These are phyloP conservation scores for Plutomurus gul DNA, from an alignment of 1,140 invertebrate genomes.

Conservation along the genomic window DNA sequence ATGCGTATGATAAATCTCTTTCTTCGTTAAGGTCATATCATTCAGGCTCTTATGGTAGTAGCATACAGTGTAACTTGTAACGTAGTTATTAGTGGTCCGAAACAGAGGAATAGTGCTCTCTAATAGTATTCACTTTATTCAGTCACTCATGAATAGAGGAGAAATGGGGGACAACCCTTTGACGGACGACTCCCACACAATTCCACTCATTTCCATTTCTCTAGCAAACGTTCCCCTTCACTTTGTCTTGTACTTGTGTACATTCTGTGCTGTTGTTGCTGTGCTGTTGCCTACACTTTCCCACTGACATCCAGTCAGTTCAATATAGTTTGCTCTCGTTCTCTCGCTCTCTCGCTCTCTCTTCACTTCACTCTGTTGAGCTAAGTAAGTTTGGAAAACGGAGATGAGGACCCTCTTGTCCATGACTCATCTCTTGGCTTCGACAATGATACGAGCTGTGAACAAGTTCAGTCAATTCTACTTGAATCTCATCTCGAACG, in stretches of 20 bases:
- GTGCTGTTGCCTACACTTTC: background rate
- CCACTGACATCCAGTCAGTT: too few relatives aligned
- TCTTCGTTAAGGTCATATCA: too few relatives aligned
- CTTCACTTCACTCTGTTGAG: too few relatives aligned
- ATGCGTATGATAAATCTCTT: too few relatives aligned
- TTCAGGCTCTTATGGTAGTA: too few relatives aligned
- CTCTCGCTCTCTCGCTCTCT: too few relatives aligned
- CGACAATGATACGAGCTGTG: too few relatives aligned
- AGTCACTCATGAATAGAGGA: background rate
- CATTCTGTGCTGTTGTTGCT: background rate
- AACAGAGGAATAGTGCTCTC: background rate
- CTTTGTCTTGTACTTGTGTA: background rate
- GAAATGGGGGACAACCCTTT: constrained; percentile 22
- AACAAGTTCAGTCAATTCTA: background rate
- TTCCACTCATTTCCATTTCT: constrained; percentile 23
- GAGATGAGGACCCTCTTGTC: background rate
- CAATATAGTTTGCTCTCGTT: too few relatives aligned
- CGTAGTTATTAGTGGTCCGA: background rate
- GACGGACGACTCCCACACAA: constrained; percentile 17
- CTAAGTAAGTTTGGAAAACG: too few relatives aligned
- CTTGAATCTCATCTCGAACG: constrained; percentile 4
- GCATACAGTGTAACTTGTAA: background rate
- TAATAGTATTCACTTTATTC: background rate
- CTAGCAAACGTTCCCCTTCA: constrained; percentile 12
- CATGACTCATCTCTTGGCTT: background rate